phyloP scores from a whole-genome alignment of 37 sponge, comb jelly and placozoan genomes.

The Haliclona indistincta region DNA sequence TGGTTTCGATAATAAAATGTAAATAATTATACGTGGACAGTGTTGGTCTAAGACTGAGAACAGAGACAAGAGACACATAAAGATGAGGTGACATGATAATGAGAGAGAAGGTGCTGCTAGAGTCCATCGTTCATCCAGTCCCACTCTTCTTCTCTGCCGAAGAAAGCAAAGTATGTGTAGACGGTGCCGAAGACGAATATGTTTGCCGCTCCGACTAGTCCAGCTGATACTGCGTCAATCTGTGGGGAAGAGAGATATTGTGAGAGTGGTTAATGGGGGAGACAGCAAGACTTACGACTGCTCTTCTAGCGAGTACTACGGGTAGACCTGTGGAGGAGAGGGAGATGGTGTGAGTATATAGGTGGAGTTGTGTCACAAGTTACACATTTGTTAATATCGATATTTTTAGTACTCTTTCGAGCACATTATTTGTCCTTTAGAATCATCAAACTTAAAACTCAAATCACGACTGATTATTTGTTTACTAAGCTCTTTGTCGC shows the following conservation, averaged over 20 bases:
- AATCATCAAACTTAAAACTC: no score
- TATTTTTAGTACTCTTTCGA: no score
- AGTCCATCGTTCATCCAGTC: neutral
- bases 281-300: constrained; percentile 38
- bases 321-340: constrained; percentile 63
- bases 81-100: neutral
- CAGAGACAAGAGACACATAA: no score
- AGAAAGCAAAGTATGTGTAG: constrained; percentile 68
- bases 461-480: no score
- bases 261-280: neutral
- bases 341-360: no score
- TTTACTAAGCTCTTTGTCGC: no score
- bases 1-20: no score
- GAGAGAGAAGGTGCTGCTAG: neutral
- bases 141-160: constrained; percentile 48
- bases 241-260: neutral
- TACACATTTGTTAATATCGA: no score
- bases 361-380: no score
- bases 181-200: constrained; percentile 73
- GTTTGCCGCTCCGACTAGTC: constrained; percentile 53
- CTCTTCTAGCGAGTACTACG: constrained; percentile 46
- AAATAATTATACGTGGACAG: no score
- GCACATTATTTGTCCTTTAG: no score
- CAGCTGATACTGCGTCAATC: constrained; percentile 52
- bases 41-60: no score